Percentiles rank a stretch among this genome's conserved stretches.
These are phyloP conservation scores for Pentamera pediparva DNA, from an alignment of 53 echinoderm and acorn worm species.

Conservation along the genomic window DNA sequence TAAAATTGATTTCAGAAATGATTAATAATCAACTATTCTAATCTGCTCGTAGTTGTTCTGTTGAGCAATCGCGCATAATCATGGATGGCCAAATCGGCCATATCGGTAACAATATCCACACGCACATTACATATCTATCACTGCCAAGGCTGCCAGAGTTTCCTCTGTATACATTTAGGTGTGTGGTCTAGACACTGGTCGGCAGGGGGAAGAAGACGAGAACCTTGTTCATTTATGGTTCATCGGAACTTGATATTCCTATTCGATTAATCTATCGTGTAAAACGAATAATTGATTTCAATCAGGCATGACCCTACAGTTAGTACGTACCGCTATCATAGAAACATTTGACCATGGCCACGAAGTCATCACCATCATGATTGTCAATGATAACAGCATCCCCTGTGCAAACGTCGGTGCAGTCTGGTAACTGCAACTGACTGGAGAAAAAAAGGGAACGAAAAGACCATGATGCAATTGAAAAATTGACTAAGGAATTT, in stretches of 20 bases:
- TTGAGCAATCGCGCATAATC: too few species aligned
- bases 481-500: too few species aligned
- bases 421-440: conserved; percentile 34
- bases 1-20: too few species aligned
- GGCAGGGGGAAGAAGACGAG: not conserved
- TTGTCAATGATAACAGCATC: conserved; percentile 68
- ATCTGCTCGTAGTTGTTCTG: too few species aligned
- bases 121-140: not conserved
- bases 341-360: conserved; percentile 58
- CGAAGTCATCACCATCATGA: conserved; percentile 44
- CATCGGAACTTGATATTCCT: too few species aligned
- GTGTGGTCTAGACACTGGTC: too few species aligned
- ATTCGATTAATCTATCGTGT: too few species aligned
- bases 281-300: not conserved
- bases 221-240: too few species aligned
- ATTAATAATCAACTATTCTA: too few species aligned
- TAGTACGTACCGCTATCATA: conserved; percentile 65
- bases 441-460: conserved; percentile 32
- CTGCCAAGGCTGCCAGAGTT: not conserved
- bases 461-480: too few species aligned
- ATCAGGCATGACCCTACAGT: not conserved
- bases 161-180: not conserved
- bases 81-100: too few species aligned
- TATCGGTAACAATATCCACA: not conserved
- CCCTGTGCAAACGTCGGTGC: conserved; percentile 31